Base-by-base conservation (phyloP, 2,797 vertebrate genomes). In the Discoglossus pictus region DNA sequence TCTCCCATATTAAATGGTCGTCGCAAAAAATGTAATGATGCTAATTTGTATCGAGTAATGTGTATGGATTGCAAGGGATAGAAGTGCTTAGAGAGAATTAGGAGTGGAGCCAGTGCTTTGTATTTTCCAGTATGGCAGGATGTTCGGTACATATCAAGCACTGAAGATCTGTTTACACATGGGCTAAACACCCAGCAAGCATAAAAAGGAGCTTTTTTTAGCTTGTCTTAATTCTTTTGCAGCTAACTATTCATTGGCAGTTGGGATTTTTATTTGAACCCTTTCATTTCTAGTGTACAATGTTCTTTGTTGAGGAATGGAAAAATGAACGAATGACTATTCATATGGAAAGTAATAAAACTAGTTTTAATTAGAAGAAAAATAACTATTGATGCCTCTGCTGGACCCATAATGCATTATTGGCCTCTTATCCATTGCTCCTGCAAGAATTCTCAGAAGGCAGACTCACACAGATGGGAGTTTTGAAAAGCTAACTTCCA, bases 41-140 rank as follows among this genome's bases (percentile, higher is more conserved):
- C 65, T 65, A 10, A 35, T 38, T 20, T 23, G 12, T 25, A 43
- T 62, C 52, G 38, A 34, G 6, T 51, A 34, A 51, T 31, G 48
- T 51, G 5, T 34, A 27, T 24, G 20, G 48, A 51, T 51, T 15
- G n/a, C 16, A 15, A 13, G n/a, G 48, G 24, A 31, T 31, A 31
- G 24, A 8, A 2, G 15, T 4, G 21, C 21, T 51, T 51, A 51
- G 3, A 1, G n/a, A 11, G 13, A 51, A 51, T 51, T 51, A 51
- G 24, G 13, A 34, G 13, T n/a, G 21, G 17, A 16, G 25, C 25
- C 24, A 31, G 25, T 8, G 21, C 24, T 24, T 51, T 5, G n/a
- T 34, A 51, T 51, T 31, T 51, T n/a, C n/a, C 48, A 31, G 9
- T 17, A 16, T 10, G n/a, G 25, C 6, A 51, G 13, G 6, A 8